Evolutionary conservation across 2,113 vertebrate genomes (phyloP).

Genomic region (Castor canadensis): DNA sequence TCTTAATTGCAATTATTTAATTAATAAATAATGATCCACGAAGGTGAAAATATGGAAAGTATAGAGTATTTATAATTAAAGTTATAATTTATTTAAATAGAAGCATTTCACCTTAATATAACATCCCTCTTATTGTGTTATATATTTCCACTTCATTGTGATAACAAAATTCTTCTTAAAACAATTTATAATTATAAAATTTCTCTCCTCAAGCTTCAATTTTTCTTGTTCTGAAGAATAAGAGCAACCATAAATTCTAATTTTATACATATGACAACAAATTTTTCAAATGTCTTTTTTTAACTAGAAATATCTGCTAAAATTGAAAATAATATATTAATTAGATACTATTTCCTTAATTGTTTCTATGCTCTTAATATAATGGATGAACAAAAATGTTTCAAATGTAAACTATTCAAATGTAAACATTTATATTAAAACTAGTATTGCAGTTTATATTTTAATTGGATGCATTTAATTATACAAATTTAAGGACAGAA

Average conservation of each 20-base stretch:
- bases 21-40: not conserved
- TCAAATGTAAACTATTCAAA: not conserved
- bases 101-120: not conserved
- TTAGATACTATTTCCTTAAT: not conserved
- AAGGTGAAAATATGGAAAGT: not conserved
- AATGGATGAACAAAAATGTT: not conserved
- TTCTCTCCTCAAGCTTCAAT: not conserved
- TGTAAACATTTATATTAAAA: not conserved
- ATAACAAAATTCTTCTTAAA: conserved; percentile 6
- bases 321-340: not conserved
- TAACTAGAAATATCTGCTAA: not conserved
- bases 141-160: not conserved
- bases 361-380: not conserved
- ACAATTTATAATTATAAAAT: not conserved
- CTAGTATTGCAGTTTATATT: not conserved
- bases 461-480: not conserved
- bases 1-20: not conserved
- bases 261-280: not conserved
- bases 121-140: not conserved
- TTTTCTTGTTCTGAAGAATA: not conserved
- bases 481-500: not conserved
- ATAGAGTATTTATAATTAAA: not conserved
- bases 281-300: not conserved
- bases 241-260: not conserved
- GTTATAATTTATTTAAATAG: not conserved